Base-by-base conservation (phyloP, 2,888 invertebrate genomes). In the Pimpla rufipes region DNA sequence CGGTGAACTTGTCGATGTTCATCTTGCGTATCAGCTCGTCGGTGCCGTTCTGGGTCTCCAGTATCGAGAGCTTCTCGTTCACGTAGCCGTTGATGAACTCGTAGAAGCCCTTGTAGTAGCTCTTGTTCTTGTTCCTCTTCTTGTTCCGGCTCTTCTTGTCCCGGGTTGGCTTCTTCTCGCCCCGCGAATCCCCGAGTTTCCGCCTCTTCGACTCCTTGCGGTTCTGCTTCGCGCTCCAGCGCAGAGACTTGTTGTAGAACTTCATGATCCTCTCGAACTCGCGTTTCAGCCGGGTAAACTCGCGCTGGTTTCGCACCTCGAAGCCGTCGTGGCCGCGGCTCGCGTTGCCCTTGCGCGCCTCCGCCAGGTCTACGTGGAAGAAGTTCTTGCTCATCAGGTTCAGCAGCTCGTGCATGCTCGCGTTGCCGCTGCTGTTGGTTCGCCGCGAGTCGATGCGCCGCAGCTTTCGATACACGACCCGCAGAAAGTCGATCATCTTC, bases 341-440 rank as follows among this genome's bases (percentile, higher is more conserved):
- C n/a, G 88, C 88, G 18, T 85, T 86, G 67, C 89, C 29, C 29
- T 29, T 5, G 29, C 90, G 86, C 7, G 57, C 37, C 21, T 92
- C 91, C 4, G 93, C 88, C 29, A 93, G 85, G 68, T 93, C 91
- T 2, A 93, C 92, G 86, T 92, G 92, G 79, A 93, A 93, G 83
- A 92, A 93, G 66, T 93, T 93, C 79, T 90, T 92, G 81, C 92
- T 93, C 91, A 93, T 92, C 0, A 89, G 90, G 79, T 93, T 93
- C 42, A 93, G 66, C 0, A 93, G 86, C 29, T 93, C 93, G 87
- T 93, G 93, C 93, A 93, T 93, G 62, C 91, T 93, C 40, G 89
- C 87, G 77, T 93, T 93, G 1, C 91, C 91, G 0, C 87, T 88
- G 45, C 91, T 93, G 62, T 86, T 90, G 13, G 89, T 91, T 21